Evolutionary conservation across 1,140 invertebrate genomes (phyloP), one percentile per base, ranked within the genome.

Genomic region (Megalopta genalis): DNA sequence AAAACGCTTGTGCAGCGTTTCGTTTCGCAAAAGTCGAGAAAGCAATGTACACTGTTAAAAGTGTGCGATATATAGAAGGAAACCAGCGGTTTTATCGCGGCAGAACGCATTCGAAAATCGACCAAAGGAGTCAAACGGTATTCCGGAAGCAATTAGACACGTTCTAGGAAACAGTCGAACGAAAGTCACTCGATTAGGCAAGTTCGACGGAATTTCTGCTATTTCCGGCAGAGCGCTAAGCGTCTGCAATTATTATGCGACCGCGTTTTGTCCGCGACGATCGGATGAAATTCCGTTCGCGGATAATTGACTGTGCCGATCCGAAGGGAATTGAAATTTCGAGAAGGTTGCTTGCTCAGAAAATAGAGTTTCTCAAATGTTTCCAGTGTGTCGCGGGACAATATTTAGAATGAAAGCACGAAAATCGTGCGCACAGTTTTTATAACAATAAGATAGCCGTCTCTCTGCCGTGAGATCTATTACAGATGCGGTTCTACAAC

Each of bases 121-220:
- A 63, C 59, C 14, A 37, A 77, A 66, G 60, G 57, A 70, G 73
- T 54, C 63, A 39, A 64, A 10, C 42, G 64, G 32, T 57, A 54
- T 60, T 83, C 65, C n/a, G 49, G 67, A 74, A 70, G 72, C 49
- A 79, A 80, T 83, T 80, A 83, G 66, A 83, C 59, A 71, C n/a
- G 18, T 64, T n/a, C 75, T 7, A 16, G 65, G 57, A 39, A 72
- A 78, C 72, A 32, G n/a, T 32, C 9, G 65, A 80, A 37, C 39
- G 65, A 67, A 69, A 63, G 60, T 63, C 60, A 37, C 27, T 21
- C 7, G 27, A 27, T 70, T 70, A 65, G 59, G 23, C 73, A 65
- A 60, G 67, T 66, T 21, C 75, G 59, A 70, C 75, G 32, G 70
- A 75, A 59, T 67, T 66, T 65, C 54, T 46, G 52, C 67, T 46